Base-by-base conservation (phyloP, 1,140 invertebrate genomes). In the Brachystomella parvula region DNA sequence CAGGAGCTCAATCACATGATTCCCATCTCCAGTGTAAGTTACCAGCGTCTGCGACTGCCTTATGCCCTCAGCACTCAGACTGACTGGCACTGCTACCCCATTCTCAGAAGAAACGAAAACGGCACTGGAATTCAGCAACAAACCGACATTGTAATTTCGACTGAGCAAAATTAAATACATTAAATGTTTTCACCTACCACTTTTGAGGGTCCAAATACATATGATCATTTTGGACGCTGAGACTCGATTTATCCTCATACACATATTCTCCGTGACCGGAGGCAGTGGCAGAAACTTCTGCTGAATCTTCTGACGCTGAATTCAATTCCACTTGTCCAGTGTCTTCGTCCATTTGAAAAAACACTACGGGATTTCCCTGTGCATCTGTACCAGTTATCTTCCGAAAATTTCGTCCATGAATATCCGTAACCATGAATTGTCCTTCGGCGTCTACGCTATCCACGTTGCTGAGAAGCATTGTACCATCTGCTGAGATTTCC, bases 301-400 rank as follows among this genome's bases (percentile, higher is more conserved):
- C 68, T 26, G 30, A 12, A 64, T 39, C 58, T 61, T 60, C 66
- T 63, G 33, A 12, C 29, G 47, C 47, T 33, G 64, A 65, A 24
- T 56, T 60, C 61, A 65, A 57, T 19, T 30, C 12, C 6, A 67
- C 31, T 64, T 72, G 64, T 29, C 56, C 68, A 47, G 49, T 60
- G 2, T 67, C 69, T 21, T 65, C 66, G 29, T 44, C 62, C 3
- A 73, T 31, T 57, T 73, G 72, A 57, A 73, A 69, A 56, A 69
- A 73, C 29, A 73, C 64, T 6, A 73, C 65, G 39, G 67, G 69
- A 61, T 73, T 71, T 26, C 72, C 72, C n/a, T 63, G 61, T 31
- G 66, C 66, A 58, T 73, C 72, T 9, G 68, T 69, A 0, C 68
- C 69, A 53, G 67, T 71, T 9, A 73, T 63, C 56, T 62, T 67